Conservation (phyloP, 1,140 invertebrate genomes). For the Philopotamus ludificatus region DNA sequence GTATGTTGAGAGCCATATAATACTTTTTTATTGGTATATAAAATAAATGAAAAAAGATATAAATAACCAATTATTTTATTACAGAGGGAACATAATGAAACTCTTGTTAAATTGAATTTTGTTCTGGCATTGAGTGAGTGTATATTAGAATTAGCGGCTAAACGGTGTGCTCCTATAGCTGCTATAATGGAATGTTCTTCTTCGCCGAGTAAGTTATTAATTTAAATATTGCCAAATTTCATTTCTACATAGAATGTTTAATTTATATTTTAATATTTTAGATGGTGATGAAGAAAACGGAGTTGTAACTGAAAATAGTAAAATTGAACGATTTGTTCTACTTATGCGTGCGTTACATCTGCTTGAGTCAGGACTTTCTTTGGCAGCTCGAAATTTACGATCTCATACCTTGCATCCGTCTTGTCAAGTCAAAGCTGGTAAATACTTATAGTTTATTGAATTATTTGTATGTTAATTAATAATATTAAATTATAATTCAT, state of each 20-base stretch:
- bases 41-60: too few species aligned
- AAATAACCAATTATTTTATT: slow-evolving; percentile 6
- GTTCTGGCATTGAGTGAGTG: slow-evolving; percentile 88
- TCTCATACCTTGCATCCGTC: slow-evolving; percentile 84
- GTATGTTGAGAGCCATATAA: slow-evolving; percentile 50
- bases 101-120: slow-evolving; percentile 90
- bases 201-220: slow-evolving; percentile 19
- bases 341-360: slow-evolving; percentile 87
- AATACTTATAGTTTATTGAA: not conserved
- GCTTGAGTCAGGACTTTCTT: slow-evolving; percentile 84
- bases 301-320: slow-evolving; percentile 57
- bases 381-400: slow-evolving; percentile 87
- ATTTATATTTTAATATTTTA: not conserved
- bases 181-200: slow-evolving; percentile 53
- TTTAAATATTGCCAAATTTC: too few species aligned
- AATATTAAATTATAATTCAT: slow-evolving; percentile 5
- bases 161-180: slow-evolving; percentile 69
- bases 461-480: slow-evolving; percentile 1
- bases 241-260: not conserved
- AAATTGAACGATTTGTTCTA: slow-evolving; percentile 88
- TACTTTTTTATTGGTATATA: not conserved
- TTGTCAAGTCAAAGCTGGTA: slow-evolving; percentile 84
- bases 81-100: slow-evolving; percentile 86
- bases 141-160: slow-evolving; percentile 81
- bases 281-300: slow-evolving; percentile 8